These are phyloP conservation scores for Cydia amplana DNA, from an alignment of 1,140 invertebrate genomes.

Conservation along the genomic window DNA sequence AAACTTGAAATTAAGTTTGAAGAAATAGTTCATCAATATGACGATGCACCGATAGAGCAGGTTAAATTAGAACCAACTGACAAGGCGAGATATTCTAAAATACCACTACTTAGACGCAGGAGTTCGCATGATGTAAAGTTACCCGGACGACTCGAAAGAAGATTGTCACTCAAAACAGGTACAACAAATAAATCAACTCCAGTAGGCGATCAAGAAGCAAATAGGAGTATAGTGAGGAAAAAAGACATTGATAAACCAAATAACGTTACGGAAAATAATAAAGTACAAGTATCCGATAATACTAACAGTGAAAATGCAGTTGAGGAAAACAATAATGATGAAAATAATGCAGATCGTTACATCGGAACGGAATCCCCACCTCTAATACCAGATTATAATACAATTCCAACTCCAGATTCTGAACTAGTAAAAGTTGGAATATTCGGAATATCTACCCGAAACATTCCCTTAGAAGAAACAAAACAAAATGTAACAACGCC, in stretches of 20 bases:
- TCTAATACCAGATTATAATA: slow-evolving; percentile 5
- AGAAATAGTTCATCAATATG: slow-evolving; percentile 69
- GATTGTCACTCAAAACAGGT: slow-evolving; percentile 20
- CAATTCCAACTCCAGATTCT: slow-evolving; percentile 8
- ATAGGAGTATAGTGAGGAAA: background rate
- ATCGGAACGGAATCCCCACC: background rate
- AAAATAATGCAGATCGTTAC: background rate
- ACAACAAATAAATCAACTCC: background rate
- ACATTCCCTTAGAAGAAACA: slow-evolving; percentile 9
- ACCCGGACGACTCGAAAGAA: slow-evolving; percentile 18
- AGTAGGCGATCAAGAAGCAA: background rate
- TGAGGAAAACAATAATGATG: background rate
- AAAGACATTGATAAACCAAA: background rate
- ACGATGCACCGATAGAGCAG: slow-evolving; percentile 44
- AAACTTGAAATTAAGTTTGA: slow-evolving; percentile 64
- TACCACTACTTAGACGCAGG: slow-evolving; percentile 58
- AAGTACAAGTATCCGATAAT: background rate
- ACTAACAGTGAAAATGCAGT: background rate
- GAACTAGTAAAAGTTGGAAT: slow-evolving; percentile 20
- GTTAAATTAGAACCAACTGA: slow-evolving; percentile 46
- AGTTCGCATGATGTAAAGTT: slow-evolving; percentile 11
- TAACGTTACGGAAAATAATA: background rate
- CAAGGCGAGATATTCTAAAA: slow-evolving; percentile 51
- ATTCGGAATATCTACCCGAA: background rate
- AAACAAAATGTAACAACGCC: slow-evolving; percentile 4